Base-by-base conservation (phyloP, 2,797 vertebrate species). In the Ispidina picta region DNA sequence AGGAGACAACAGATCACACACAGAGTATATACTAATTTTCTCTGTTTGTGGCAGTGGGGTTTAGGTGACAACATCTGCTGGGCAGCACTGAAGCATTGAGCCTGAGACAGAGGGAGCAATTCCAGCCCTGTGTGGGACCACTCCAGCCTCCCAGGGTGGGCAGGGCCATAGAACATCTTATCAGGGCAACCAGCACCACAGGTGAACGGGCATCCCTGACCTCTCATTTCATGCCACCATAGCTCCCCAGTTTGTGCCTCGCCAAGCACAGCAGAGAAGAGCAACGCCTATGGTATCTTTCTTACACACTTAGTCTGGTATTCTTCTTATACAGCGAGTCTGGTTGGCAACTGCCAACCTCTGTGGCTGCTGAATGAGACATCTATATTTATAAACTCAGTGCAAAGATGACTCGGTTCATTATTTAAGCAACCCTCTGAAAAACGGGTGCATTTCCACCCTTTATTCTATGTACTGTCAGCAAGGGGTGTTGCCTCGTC, bases 341-440 rank as follows among this genome's bases (percentile, higher is more conserved):
- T 33, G 75, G 48, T 16, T 49, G 48, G 48, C 68, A 86, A 72
- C 74, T 83, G 76, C 59, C 81, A 92, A 75, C 44, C 25, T 8
- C 71, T 15, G 44, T 18, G 59, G 78, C 77, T 33, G 26, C 21
- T 56, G 29, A 87, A 25, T 28, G 52, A 78, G 76, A 69, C 73
- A 80, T 26, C 91, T 83, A 14, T 71, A 70, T 88, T 86, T 43
- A 72, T 49, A 85, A 93, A 77, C 26, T 62, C 88, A 91, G 81
- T 29, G 54, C 83, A 46, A 83, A 81, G 85, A 86, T 35, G 94
- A 89, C 54, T 83, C 49, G n/a, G 31, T 65, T 92, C 90, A 41
- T 86, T 78, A 88, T 94, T 90, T 91, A 92, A 94, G 94, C 64
- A 92, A 96, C 95, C 63, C 79, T 90, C 60, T 7, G 88, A 88